Base-by-base conservation (phyloP, 2,797 vertebrate species). In the Paratrypauchen microcephalus region DNA sequence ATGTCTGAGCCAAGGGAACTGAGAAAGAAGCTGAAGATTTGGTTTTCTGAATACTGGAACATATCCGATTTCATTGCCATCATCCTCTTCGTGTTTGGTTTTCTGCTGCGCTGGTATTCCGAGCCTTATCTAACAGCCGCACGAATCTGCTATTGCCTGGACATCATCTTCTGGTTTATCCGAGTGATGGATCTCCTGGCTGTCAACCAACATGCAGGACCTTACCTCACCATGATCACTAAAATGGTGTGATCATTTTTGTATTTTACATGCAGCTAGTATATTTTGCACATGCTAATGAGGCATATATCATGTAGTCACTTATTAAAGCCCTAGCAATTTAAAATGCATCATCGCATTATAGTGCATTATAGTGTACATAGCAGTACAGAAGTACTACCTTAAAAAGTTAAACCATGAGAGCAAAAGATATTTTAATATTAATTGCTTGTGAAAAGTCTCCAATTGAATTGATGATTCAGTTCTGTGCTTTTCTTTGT, bases 11-110 rank as follows among this genome's bases (percentile, higher is more conserved):
- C 98, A 4, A 93, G 92, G 76, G 96, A 96, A 74, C 89, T 97
- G 77, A 88, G 74, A 63, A 96, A 96, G 83, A 99, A 99, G 84
- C 88, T 99, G 77, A 98, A 97, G 85, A 90, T 99, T 60, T 99
- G 97, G 97, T 95, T 97, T 83, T 93, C 93, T n/a, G 97, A 99
- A 81, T 99, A 98, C 87, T 99, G 97, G 97, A 99, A 99, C 88
- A 70, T 96, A 60, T 95, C 95, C 12, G 98, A 98, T 81, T 94
- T 94, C 50, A 66, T 96, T 39, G 97, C 95, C 50, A 97, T 97
- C 78, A 54, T 95, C 64, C 87, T 99, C 39, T 99, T 99, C 83
- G 83, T 95, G 74, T 85, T 90, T 64, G 97, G 96, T 16, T 92
- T 98, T 75, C 85, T 65, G 5, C 83, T 99, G 78, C 95, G 97